Evolutionary conservation across 1,140 invertebrate species (phyloP), one percentile per base, ranked within the genome.

Genomic region (Lasioglossum albipes): DNA sequence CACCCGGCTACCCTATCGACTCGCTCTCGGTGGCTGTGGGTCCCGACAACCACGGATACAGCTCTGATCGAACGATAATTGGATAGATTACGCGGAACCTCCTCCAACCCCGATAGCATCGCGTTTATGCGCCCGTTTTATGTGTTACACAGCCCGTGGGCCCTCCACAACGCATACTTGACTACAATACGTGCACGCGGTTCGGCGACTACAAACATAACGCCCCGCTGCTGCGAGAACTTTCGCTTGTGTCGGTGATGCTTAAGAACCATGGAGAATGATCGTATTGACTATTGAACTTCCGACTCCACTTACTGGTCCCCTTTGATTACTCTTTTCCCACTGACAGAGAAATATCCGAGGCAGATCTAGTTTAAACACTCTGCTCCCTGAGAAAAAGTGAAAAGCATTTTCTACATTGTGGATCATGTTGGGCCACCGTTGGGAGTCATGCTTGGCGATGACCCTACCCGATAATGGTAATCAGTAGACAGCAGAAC

Each of bases 21-120:
- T 57, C 54, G n/a, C 16, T 69, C 31, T 41, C 75, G 73, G 84
- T 64, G 81, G 81, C 45, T 79, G 52, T 52, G 77, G 81, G 79
- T 42, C 54, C 76, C 70, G 54, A 72, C 79, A 78, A 65, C 70
- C 57, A 79, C 36, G 74, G 59, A 77, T 88, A 89, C 84, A 85
- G 76, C 84, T 91, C 88, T 90, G 91, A 93, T 93, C 91, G 86
- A 89, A 91, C 88, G 92, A 93, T 93, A 93, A 93, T 92, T 92
- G 90, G 90, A 92, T 92, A 93, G 92, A 93, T 93, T 92, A 92
- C 88, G 90, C 90, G 88, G 89, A 91, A 90, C 89, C 89, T 91
- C 90, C 90, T 90, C 84, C 88, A 87, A 86, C 86, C 76, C 81
- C 84, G 91, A 93, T 93, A 92, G 81, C 85, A 93, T 93, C 91